Evolutionary conservation across 2,797 vertebrate species (phyloP).

Genomic region (Brachymystax lenok): DNA sequence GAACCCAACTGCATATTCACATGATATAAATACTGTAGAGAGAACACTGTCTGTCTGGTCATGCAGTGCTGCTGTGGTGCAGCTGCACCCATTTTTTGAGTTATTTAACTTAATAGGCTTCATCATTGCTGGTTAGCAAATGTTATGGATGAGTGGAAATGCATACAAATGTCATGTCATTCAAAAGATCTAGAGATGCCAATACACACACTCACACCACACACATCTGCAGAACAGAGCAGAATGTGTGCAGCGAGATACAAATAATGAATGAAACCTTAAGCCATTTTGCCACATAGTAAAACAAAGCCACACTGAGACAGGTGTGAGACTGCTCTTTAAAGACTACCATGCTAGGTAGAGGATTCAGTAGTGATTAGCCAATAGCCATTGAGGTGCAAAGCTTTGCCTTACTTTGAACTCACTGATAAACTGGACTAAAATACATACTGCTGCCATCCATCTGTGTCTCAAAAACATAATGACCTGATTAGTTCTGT

Average conservation of each 20-base stretch:
- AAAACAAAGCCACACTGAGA: neutral
- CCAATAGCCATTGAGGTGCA: no score
- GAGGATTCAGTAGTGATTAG: no score
- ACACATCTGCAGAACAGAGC: neutral
- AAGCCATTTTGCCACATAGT: neutral
- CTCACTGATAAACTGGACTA: neutral
- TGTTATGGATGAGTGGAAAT: neutral
- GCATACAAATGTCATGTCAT: neutral
- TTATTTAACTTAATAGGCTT: neutral
- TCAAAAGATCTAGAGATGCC: neutral
- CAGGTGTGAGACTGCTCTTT: neutral
- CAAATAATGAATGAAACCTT: neutral
- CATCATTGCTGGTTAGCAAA: neutral
- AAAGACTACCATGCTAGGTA: no score
- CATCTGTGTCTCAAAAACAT: neutral
- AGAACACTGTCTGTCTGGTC: neutral
- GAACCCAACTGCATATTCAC: neutral
- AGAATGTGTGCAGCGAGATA: neutral
- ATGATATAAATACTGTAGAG: neutral
- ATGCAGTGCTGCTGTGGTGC: no score
- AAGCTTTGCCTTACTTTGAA: neutral
- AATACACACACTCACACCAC: neutral
- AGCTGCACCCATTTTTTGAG: neutral
- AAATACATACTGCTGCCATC: neutral
- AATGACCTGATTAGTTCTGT: neutral